phyloP scores from a whole-genome alignment of 1,140 invertebrate species.

The Drosophila repletoides region DNA sequence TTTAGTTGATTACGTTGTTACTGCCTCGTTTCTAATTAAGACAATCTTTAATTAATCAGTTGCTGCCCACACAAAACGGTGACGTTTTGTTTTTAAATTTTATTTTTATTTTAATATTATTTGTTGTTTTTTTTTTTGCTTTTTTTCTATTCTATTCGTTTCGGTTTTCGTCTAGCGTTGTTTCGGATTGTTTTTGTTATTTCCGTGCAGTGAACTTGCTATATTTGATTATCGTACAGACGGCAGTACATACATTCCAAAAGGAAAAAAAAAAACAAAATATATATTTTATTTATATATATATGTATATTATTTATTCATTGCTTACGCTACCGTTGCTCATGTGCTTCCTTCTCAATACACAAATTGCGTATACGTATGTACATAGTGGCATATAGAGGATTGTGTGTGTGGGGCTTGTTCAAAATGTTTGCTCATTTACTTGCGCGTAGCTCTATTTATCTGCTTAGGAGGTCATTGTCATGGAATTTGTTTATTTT shows the following conservation, averaged over 20 bases:
- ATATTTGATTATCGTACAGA: conserved; percentile 66
- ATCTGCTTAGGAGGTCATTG: conserved; percentile 70
- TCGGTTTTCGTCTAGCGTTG: conserved; percentile 1
- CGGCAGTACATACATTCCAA: conserved; percentile 23
- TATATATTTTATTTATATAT: conserved; percentile 8
- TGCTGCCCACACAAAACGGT: conserved; percentile 39
- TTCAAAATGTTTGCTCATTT: conserved; percentile 65
- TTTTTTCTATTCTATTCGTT: conserved; percentile 27
- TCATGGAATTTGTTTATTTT: conserved; percentile 59
- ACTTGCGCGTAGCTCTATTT: conserved; percentile 53
- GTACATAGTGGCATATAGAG: conserved; percentile 7
- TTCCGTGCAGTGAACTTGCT: conserved; percentile 74
- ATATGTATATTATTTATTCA: conserved; percentile 43
- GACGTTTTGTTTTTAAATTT: conserved; percentile 56
- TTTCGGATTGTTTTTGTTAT: conserved; percentile 50
- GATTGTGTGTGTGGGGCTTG: conserved; percentile 13
- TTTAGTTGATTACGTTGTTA: too few relatives aligned
- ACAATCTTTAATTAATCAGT: conserved; percentile 61
- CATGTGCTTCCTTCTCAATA: not conserved
- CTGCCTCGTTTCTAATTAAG: conserved; percentile 5
- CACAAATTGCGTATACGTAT: conserved; percentile 13
- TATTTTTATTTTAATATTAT: conserved; percentile 42
- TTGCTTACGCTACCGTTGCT: conserved; percentile 9
- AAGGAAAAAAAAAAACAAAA: too few relatives aligned
- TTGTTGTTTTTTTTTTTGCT: conserved; percentile 32